Evolutionary conservation across 2,797 vertebrate species (phyloP).

Genomic region (Cyprinella venusta): DNA sequence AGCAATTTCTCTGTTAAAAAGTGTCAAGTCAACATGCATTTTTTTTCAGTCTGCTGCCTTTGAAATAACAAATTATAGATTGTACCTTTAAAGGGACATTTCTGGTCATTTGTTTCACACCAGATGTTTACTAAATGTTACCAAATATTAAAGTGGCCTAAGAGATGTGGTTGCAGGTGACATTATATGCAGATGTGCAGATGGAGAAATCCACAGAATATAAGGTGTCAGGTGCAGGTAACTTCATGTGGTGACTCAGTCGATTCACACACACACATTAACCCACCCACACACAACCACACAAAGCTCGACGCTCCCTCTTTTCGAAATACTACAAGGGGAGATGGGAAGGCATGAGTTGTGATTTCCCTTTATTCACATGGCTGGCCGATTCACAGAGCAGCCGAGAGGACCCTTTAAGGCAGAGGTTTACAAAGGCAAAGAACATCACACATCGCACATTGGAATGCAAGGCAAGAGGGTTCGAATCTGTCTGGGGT

Average conservation of each 20-base stretch:
- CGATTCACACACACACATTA: not conserved
- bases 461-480: constrained; percentile 55
- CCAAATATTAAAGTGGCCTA: not conserved
- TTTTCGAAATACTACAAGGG: constrained; percentile 59
- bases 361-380: constrained; percentile 67
- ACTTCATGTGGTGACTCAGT: constrained; percentile 14
- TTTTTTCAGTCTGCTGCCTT: no score
- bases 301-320: not conserved
- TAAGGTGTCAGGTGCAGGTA: not conserved
- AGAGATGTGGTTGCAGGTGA: not conserved
- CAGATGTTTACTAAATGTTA: not conserved
- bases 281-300: constrained; percentile 29
- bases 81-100: not conserved
- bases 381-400: constrained; percentile 54
- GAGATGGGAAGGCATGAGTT: constrained; percentile 67
- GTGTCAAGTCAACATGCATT: not conserved
- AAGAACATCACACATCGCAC: constrained; percentile 66
- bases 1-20: not conserved
- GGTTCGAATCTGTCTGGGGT: constrained; percentile 61
- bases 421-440: constrained; percentile 70
- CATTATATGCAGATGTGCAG: constrained; percentile 2
- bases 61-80: not conserved
- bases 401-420: constrained; percentile 67
- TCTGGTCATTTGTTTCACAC: not conserved
- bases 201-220: not conserved